Base-by-base conservation (phyloP, 2,888 invertebrate species). In the Himalopsyche kuldschensis region DNA sequence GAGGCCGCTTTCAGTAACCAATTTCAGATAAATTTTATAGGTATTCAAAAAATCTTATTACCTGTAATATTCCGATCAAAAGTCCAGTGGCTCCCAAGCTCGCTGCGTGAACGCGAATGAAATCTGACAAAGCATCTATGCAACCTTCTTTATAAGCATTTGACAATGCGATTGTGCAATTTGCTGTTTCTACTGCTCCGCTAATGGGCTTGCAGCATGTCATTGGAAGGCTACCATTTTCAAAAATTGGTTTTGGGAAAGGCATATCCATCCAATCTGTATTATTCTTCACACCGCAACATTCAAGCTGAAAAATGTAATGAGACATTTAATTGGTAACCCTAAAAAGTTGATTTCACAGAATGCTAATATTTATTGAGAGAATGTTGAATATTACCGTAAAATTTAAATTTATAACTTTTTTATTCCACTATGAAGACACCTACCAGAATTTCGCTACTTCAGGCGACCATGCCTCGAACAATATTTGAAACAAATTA, bases 11-110 rank as follows among this genome's bases (percentile, higher is more conserved):
- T n/a, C n/a, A n/a, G n/a, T n/a, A n/a, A n/a, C n/a, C n/a, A n/a
- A n/a, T n/a, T n/a, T n/a, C n/a, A n/a, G n/a, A n/a, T n/a, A n/a
- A n/a, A n/a, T n/a, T n/a, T n/a, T n/a, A n/a, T n/a, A n/a, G 41
- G 2, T 41, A 15, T 41, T 2, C 11, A 41, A 41, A 41, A 35
- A 15, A 2, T 11, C 2, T 41, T 41, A 41, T 41, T 87, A 96
- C 96, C 94, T 97, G 96, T 86, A 96, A 89, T 78, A 96, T 90
- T 27, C 96, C 96, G 85, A 97, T 91, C 75, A 95, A 94, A 55
- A 96, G 90, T 17, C 96, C 96, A 85, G 94, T 93, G 0, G 94
- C 93, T 0, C 95, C 97, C 78, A 97, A 93, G 83, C 94, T 93
- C 0, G 93, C 92, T 0, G 95, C 95, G 87, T 96, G 96, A 0